phyloP scores from a whole-genome alignment of 1,140 invertebrate species.

The Hycleus cichorii region DNA sequence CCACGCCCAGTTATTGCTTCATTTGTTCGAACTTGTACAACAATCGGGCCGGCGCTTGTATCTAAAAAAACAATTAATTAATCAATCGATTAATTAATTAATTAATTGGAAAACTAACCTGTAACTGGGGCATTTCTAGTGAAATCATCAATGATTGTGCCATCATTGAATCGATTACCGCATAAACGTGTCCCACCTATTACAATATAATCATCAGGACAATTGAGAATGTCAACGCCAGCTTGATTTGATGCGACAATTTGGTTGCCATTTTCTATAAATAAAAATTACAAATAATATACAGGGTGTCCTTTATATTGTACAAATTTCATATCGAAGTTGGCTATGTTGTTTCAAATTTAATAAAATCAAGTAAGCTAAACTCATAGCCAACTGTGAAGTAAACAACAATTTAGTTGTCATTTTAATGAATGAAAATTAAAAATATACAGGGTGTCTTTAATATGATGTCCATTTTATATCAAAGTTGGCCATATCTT shows the following conservation, averaged over 20 bases:
- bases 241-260: constrained; percentile 57
- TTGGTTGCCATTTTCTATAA: constrained; percentile 45
- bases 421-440: too few relatives aligned
- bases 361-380: too few relatives aligned
- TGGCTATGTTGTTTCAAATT: too few relatives aligned
- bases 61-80: constrained; percentile 29
- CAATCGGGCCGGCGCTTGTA: constrained; percentile 48
- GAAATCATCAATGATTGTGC: constrained; percentile 51
- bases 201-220: constrained; percentile 63
- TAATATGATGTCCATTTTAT: too few relatives aligned
- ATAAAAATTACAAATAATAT: neutral
- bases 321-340: too few relatives aligned
- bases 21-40: constrained; percentile 47
- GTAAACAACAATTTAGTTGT: too few relatives aligned
- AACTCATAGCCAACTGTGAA: too few relatives aligned
- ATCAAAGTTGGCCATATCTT: too few relatives aligned
- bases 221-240: constrained; percentile 63
- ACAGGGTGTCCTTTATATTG: neutral
- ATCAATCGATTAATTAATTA: neutral
- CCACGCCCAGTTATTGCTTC: constrained; percentile 46
- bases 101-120: constrained; percentile 40
- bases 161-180: constrained; percentile 67
- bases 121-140: constrained; percentile 57
- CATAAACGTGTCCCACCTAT: constrained; percentile 60
- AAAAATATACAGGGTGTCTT: too few relatives aligned